Evolutionary conservation across 2,888 invertebrate genomes (phyloP).

Genomic region (Drosophila limbata): DNA sequence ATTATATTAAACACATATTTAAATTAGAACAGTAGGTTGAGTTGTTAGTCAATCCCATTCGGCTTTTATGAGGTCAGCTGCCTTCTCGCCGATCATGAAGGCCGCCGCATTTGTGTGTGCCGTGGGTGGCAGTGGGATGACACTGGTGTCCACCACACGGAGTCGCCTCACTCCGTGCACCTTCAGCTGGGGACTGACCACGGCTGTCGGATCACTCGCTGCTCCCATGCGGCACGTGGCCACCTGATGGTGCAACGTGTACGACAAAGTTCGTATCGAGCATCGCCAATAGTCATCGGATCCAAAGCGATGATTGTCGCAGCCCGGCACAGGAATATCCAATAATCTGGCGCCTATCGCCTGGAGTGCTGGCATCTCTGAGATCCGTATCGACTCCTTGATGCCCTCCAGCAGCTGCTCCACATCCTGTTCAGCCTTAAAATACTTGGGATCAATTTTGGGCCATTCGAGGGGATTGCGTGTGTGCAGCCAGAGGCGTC

Average conservation of each 20-base stretch:
- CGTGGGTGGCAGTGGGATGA: conserved; percentile 88
- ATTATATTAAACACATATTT: not conserved
- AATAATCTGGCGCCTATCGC: conserved; percentile 87
- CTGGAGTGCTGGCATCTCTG: conserved; percentile 87
- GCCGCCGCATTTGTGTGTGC: conserved; percentile 90
- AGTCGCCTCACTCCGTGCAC: conserved; percentile 88
- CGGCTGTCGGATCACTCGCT: conserved; percentile 87
- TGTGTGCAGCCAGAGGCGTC: conserved; percentile 89
- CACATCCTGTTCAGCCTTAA: conserved; percentile 85
- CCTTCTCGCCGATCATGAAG: conserved; percentile 90
- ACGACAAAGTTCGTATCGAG: conserved; percentile 87
- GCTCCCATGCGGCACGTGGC: conserved; percentile 91
- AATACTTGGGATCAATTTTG: conserved; percentile 88
- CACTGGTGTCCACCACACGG: conserved; percentile 89
- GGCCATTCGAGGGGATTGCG: conserved; percentile 88
- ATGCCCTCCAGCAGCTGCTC: conserved; percentile 87
- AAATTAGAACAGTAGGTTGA: not conserved
- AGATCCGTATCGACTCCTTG: conserved; percentile 87
- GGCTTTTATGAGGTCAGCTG: conserved; percentile 87
- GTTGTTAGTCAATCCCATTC: conserved; percentile 53
- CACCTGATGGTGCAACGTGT: conserved; percentile 89
- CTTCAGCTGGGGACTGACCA: conserved; percentile 88
- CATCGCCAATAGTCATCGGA: conserved; percentile 91
- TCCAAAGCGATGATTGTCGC: conserved; percentile 86
- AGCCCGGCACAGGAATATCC: conserved; percentile 86